Conservation (phyloP, 2,888 invertebrate species). For the Phalera bucephala region DNA sequence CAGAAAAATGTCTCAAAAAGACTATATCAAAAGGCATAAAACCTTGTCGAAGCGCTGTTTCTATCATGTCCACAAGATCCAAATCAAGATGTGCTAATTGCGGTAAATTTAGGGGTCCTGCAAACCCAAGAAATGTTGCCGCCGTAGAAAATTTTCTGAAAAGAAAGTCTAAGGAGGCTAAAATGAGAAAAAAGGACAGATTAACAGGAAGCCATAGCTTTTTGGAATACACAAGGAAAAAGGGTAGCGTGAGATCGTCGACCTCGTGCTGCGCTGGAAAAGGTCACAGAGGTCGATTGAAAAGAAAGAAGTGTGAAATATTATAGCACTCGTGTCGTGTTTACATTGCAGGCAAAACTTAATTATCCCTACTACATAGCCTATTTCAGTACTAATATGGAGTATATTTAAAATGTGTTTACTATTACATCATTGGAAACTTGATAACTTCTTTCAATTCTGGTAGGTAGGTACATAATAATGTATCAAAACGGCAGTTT, state of each 20-base stretch:
- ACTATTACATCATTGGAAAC: not conserved
- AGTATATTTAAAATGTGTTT: not conserved
- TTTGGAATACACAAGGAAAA: slow-evolving; percentile 42
- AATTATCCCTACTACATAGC: not conserved
- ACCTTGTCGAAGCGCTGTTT: slow-evolving; percentile 66
- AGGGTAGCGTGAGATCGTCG: slow-evolving; percentile 35
- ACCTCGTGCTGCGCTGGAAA: slow-evolving; percentile 59
- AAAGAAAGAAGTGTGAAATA: slow-evolving; percentile 34
- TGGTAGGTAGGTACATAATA: not conserved
- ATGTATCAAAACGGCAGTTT: too few relatives aligned
- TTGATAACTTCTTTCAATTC: not conserved
- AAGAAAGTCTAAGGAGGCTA: slow-evolving; percentile 53
- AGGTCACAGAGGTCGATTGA: slow-evolving; percentile 64
- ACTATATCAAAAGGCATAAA: slow-evolving; percentile 51
- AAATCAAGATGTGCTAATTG: slow-evolving; percentile 53
- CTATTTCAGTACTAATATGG: too few relatives aligned
- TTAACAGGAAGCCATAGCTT: slow-evolving; percentile 49
- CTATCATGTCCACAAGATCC: slow-evolving; percentile 62
- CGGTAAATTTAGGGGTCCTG: slow-evolving; percentile 40
- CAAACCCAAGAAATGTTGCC: slow-evolving; percentile 35
- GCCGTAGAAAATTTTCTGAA: slow-evolving; percentile 52
- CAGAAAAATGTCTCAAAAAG: slow-evolving; percentile 60
- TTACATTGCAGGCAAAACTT: not conserved
- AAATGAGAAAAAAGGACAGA: slow-evolving; percentile 52
- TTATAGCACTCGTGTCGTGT: slow-evolving; percentile 21